Base-by-base conservation (phyloP, 1,140 invertebrate species). In the Pristionchus pacificus region DNA sequence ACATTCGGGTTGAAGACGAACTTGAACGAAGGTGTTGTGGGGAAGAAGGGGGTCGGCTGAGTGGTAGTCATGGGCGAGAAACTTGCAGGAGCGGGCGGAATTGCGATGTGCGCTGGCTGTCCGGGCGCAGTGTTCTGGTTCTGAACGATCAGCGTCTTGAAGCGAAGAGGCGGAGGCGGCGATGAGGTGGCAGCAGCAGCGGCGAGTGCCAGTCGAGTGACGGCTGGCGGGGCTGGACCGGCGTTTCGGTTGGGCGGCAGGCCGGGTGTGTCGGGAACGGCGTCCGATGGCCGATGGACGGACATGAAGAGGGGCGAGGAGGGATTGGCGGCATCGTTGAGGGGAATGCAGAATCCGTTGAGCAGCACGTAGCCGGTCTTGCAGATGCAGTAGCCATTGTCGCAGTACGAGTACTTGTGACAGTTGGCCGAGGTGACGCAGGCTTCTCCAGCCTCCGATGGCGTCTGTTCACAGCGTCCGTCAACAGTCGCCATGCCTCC, bases 371-470 rank as follows among this genome's bases (percentile, higher is more conserved):
- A 80, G 0, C 74, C 74, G 0, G 72, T 60, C 60, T 79, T 77
- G 70, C 80, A 82, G 19, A 81, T 70, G 70, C 80, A 81, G 65
- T 74, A 84, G 13, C 80, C 80, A 60, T 82, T 84, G 61, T 82
- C 80, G 67, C 80, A 82, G 65, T 79, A 82, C 27, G 65, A 71
- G 29, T 57, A 79, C 38, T 77, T 80, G 38, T 83, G 78, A 62
- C 79, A 80, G 32, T 80, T 75, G 25, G 74, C 28, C 38, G 69
- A 72, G 2, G 73, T 69, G 27, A 75, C 69, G 57, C 77, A 78
- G 10, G 69, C 70, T 1, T 77, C 60, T 57, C 77, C 77, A n/a
- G 60, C 58, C 2, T 67, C 30, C 27, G 57, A 57, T 6, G 49
- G 60, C 10, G 77, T 72, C 19, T 63, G 71, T n/a, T 63, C 61